Evolutionary conservation across 2,888 invertebrate genomes (phyloP), one percentile per base, ranked within the genome.

Genomic region (Notocelia uddmanniana): DNA sequence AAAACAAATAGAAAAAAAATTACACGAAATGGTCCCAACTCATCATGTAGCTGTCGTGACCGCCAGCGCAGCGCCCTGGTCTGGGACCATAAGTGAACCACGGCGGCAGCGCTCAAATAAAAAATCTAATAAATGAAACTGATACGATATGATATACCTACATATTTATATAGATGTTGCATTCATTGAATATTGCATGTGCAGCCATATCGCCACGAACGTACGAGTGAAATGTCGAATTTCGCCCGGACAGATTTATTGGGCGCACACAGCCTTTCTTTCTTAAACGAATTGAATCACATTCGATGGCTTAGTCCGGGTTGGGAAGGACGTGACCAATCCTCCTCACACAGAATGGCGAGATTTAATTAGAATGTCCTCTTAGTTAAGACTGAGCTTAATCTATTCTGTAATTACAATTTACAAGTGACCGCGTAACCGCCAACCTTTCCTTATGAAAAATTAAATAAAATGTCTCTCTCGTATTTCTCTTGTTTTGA

Each of bases 261-360:
- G 15, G 45, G 15, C 13, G 15, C 13, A 11, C 41, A n/a, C 45
- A 45, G 6, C 45, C 45, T 45, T 45, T 45, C 45, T 45, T 45
- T 45, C 45, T n/a, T 5, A n/a, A 45, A n/a, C n/a, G n/a, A 45
- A 45, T 13, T 45, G 45, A 45, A 45, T 45, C 45, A 45, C 45
- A 45, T 45, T 45, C 45, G 45, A 10, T 19, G 50, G 50, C 50
- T 50, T 50, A 50, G 50, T 50, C 19, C 50, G 19, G 18, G 50
- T 50, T 50, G 18, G 11, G 8, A 31, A 9, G 31, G 2, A 50
- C 50, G 50, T 50, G 50, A 50, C 50, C 50, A 50, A 19, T 50
- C 19, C 50, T 19, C 19, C 3, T 13, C 50, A 50, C 50, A 50
- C 18, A 50, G 31, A 31, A 50, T 19, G 19, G 50, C 50, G 50